phyloP scores from a whole-genome alignment of 2,888 invertebrate genomes.

The Drosophila emarginata region DNA sequence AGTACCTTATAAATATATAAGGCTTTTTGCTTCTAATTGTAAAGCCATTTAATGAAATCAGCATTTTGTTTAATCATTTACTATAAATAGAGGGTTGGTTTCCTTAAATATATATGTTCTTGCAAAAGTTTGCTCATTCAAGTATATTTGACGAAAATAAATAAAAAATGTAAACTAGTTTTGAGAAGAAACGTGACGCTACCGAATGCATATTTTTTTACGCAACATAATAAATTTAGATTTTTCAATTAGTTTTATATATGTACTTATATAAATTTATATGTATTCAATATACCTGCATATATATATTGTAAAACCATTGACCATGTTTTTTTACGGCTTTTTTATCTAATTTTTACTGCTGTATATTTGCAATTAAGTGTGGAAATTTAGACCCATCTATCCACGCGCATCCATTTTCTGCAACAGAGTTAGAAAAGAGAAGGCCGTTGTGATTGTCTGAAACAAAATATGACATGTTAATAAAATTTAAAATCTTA shows the following conservation, averaged over 20 bases:
- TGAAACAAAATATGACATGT: slow-evolving; percentile 39
- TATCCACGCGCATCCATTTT: slow-evolving; percentile 69
- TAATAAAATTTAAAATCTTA: background rate
- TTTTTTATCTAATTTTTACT: background rate
- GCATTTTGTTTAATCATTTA: slow-evolving; percentile 51
- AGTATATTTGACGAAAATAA: background rate
- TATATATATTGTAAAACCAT: background rate
- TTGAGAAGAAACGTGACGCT: background rate
- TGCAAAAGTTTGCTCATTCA: background rate
- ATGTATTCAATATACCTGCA: background rate
- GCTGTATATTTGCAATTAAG: slow-evolving; percentile 2
- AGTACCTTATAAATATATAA: slow-evolving; percentile 75
- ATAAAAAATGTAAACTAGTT: background rate
- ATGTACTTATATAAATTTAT: slow-evolving; percentile 11
- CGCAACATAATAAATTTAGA: background rate
- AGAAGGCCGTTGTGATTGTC: slow-evolving; percentile 78
- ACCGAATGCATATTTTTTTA: background rate
- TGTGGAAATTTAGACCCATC: slow-evolving; percentile 11
- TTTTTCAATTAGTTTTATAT: background rate
- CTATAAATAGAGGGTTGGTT: slow-evolving; percentile 9
- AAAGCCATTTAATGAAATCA: slow-evolving; percentile 45
- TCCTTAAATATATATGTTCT: background rate
- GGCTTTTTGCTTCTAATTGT: slow-evolving; percentile 60
- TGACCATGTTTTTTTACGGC: background rate
- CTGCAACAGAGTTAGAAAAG: slow-evolving; percentile 77